These are phyloP conservation scores for Calypte anna DNA, from an alignment of 2,113 vertebrate genomes.

Conservation along the genomic window DNA sequence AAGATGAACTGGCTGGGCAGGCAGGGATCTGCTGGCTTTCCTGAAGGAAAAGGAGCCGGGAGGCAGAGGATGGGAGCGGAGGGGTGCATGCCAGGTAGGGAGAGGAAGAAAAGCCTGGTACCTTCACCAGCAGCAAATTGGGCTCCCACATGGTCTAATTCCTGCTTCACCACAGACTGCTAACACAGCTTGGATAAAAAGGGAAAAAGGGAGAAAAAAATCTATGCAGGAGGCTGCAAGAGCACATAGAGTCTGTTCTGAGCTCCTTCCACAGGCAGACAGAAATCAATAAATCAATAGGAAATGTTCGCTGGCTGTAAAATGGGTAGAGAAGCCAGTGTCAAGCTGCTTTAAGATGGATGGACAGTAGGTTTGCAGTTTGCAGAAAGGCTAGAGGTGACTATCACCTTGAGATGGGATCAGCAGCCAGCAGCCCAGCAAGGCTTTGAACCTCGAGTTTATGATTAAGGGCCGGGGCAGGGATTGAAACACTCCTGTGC, in stretches of 20 bases:
- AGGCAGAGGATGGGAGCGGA: background rate
- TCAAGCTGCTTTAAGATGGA: constrained; percentile 92
- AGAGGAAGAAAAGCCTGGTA: constrained; percentile 76
- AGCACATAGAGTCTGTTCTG: constrained; percentile 87
- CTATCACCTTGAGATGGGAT: constrained; percentile 84
- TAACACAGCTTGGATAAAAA: constrained; percentile 82
- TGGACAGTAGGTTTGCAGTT: constrained; percentile 84
- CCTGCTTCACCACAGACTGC: constrained; percentile 81
- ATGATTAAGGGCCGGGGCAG: constrained; percentile 79
- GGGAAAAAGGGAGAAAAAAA: constrained; percentile 85
- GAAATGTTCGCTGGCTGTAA: constrained; percentile 95
- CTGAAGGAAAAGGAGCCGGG: background rate
- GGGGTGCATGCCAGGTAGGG: background rate
- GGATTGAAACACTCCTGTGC: constrained; percentile 60
- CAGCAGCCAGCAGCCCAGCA: constrained; percentile 71
- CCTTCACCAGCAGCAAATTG: constrained; percentile 81
- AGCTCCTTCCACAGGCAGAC: constrained; percentile 92
- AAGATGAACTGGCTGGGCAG: background rate
- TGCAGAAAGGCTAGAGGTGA: constrained; percentile 82
- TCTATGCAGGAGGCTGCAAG: constrained; percentile 84
- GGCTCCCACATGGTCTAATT: constrained; percentile 90
- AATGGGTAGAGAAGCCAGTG: constrained; percentile 90
- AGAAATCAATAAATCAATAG: constrained; percentile 97
- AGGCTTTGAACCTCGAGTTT: constrained; percentile 78
- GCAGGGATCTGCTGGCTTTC: background rate